A percentile compares a stretch with the other conserved stretches of the same genome.
phyloP scores from a whole-genome alignment of 2,888 invertebrate genomes.

The Ornithoptera alexandrae region DNA sequence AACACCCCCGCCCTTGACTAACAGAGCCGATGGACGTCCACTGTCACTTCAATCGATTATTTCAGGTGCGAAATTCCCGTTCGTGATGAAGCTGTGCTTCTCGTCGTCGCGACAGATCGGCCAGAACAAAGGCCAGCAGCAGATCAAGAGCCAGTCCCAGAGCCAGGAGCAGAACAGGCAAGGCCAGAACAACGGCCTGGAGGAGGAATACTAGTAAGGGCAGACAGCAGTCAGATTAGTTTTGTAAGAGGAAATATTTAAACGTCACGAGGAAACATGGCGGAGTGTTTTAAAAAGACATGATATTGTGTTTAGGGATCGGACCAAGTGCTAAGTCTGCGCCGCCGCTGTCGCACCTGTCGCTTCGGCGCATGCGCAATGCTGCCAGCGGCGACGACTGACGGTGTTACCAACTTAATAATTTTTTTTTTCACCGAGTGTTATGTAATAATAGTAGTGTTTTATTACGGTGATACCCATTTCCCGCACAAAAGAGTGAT shows the following conservation, averaged over 20 bases:
- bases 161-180: constrained; percentile 55
- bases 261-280: constrained; percentile 25
- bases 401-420: constrained; percentile 50
- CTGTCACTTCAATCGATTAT: constrained; percentile 35
- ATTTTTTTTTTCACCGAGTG: constrained; percentile 27
- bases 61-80: constrained; percentile 97
- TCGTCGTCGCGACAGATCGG: constrained; percentile 85
- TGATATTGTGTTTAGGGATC: constrained; percentile 57
- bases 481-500: constrained; percentile 42
- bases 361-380: constrained; percentile 14
- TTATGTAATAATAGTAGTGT: constrained; percentile 27
- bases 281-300: constrained; percentile 55
- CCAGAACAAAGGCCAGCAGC: constrained; percentile 66
- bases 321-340: constrained; percentile 66
- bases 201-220: constrained; percentile 74
- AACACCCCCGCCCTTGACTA: neutral
- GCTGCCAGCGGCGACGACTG: constrained; percentile 37
- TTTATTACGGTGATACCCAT: constrained; percentile 25
- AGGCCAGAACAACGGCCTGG: constrained; percentile 61
- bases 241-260: constrained; percentile 10
- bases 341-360: constrained; percentile 9
- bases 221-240: constrained; percentile 25
- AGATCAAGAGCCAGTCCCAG: constrained; percentile 43
- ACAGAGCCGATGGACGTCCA: neutral
- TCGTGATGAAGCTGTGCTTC: constrained; percentile 99